phyloP scores from a whole-genome alignment of 2,113 vertebrate species.

The Neomonachus schauinslandi region DNA sequence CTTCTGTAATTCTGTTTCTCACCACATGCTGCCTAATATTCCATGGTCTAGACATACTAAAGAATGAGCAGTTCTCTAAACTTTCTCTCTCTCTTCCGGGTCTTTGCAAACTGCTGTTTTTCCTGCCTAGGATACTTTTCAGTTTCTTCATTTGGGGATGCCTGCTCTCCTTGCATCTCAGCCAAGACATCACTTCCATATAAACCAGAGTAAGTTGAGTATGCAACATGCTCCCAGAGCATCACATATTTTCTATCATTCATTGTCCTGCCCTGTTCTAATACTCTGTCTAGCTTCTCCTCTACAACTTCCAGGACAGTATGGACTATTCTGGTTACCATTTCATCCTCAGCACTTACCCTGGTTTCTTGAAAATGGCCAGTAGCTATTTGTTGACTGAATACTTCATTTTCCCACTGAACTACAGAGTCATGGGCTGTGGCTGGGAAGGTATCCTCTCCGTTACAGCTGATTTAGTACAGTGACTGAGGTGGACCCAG shows the following conservation, averaged over 20 bases:
- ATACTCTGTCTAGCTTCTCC: neutral
- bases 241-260: neutral
- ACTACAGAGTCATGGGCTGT: neutral
- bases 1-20: neutral
- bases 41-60: neutral
- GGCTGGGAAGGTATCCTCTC: neutral
- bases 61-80: neutral
- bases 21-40: neutral
- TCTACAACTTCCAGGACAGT: neutral
- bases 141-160: neutral
- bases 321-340: neutral
- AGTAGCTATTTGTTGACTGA: neutral
- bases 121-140: neutral
- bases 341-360: neutral
- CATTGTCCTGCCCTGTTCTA: neutral
- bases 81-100: neutral
- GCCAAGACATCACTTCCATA: neutral
- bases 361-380: neutral
- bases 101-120: neutral
- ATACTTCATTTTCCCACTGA: neutral
- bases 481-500: neutral
- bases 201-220: neutral
- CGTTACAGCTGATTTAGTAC: neutral
- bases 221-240: neutral
- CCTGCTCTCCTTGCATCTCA: neutral